A percentile compares a stretch with the other conserved stretches of the same genome.
These are phyloP conservation scores for Chiridota heheva DNA, from an alignment of 35 echinoderm and acorn worm species.

Conservation along the genomic window DNA sequence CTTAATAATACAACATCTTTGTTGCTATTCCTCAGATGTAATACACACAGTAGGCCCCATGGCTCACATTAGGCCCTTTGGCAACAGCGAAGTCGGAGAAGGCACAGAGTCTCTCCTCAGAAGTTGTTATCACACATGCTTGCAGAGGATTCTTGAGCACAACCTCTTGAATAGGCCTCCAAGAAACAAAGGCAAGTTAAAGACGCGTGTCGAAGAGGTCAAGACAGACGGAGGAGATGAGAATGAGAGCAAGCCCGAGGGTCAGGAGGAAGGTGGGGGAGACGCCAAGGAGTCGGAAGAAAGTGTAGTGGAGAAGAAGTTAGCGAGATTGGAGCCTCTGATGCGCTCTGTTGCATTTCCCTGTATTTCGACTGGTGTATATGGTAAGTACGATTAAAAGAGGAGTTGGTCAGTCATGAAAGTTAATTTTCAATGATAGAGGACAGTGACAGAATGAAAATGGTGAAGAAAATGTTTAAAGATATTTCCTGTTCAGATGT, in stretches of 20 bases:
- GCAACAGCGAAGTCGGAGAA: background rate
- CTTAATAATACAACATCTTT: too few relatives aligned
- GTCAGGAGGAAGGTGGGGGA: background rate
- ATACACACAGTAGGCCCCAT: slow-evolving; percentile 84
- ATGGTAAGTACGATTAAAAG: slow-evolving; percentile 43
- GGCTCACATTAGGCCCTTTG: slow-evolving; percentile 42
- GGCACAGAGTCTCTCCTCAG: slow-evolving; percentile 19
- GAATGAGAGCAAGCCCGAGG: slow-evolving; percentile 26
- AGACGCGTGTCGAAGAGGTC: too few relatives aligned
- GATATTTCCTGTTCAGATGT: too few relatives aligned
- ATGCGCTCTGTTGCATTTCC: slow-evolving; percentile 78
- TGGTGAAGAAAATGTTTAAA: too few relatives aligned
- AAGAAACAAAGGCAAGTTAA: too few relatives aligned
- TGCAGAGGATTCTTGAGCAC: slow-evolving; percentile 62
- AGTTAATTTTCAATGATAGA: too few relatives aligned
- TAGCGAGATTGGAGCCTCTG: slow-evolving; percentile 34
- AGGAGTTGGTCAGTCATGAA: background rate
- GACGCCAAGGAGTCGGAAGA: background rate
- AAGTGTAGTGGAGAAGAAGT: background rate
- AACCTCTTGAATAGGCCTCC: too few relatives aligned
- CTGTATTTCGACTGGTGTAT: slow-evolving; percentile 89
- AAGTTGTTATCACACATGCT: slow-evolving; percentile 70
- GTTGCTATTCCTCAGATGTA: slow-evolving; percentile 65
- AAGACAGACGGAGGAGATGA: too few relatives aligned
- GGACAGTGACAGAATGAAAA: too few relatives aligned